phyloP scores from a whole-genome alignment of 2,888 invertebrate species.

The Drosophila putrida region DNA sequence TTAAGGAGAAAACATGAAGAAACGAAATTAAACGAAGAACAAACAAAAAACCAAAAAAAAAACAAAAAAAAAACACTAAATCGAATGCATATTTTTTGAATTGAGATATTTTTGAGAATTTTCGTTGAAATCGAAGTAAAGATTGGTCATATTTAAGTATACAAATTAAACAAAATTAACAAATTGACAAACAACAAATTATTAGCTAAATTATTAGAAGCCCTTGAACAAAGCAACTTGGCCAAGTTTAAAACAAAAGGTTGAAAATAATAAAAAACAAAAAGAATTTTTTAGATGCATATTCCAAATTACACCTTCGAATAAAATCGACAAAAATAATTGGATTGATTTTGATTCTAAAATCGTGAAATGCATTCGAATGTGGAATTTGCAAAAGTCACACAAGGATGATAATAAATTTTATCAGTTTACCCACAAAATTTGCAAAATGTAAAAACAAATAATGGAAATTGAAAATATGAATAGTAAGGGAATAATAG shows the following conservation, averaged over 20 bases:
- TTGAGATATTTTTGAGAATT: conserved; percentile 53
- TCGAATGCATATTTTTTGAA: conserved; percentile 54
- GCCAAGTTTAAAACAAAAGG: conserved; percentile 26
- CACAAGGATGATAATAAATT: background rate
- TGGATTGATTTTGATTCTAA: background rate
- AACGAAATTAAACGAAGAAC: background rate
- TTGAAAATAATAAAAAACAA: background rate
- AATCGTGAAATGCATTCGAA: background rate
- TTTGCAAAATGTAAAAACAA: conserved; percentile 32
- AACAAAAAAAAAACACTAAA: conserved; percentile 6
- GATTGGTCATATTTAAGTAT: conserved; percentile 30
- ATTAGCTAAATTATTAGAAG: conserved; percentile 67
- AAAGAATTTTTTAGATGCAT: background rate
- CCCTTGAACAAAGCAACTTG: conserved; percentile 48
- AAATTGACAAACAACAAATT: conserved; percentile 44
- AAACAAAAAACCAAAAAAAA: background rate
- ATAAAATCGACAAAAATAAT: background rate
- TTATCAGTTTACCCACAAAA: conserved; percentile 25
- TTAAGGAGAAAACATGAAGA: conserved; percentile 6
- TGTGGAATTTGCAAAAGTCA: background rate
- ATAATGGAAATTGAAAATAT: conserved; percentile 12
- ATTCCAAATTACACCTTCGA: background rate
- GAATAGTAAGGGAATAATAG: conserved; percentile 19
- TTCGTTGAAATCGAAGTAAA: conserved; percentile 43
- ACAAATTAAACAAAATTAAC: conserved; percentile 31